A percentile compares a stretch with the other conserved stretches of the same genome.
Evolutionary conservation across 1,140 invertebrate genomes (phyloP).

Genomic region (Rhyzopertha dominica): DNA sequence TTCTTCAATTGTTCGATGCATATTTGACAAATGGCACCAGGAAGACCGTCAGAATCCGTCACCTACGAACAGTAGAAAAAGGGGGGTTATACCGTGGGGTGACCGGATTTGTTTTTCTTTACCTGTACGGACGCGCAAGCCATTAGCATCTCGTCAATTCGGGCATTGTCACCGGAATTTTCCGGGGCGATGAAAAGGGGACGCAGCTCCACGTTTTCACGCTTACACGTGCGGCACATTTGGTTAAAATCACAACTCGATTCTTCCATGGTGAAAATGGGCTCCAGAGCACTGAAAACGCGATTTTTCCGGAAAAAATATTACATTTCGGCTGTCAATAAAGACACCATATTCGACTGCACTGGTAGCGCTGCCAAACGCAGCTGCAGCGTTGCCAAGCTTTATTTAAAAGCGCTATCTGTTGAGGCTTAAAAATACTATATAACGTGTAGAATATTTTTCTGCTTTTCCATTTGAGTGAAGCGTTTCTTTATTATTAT

Average conservation of each 20-base stretch:
- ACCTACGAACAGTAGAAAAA: slow-evolving; percentile 28
- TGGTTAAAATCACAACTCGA: slow-evolving; percentile 22
- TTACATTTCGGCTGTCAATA: background rate
- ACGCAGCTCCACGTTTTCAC: slow-evolving; percentile 27
- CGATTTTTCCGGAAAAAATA: background rate
- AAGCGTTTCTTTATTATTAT: too few species aligned
- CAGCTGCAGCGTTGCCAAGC: too few species aligned
- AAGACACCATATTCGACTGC: slow-evolving; percentile 36
- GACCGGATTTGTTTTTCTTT: slow-evolving; percentile 21
- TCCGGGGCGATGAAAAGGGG: slow-evolving; percentile 32
- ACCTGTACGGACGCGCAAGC: slow-evolving; percentile 42
- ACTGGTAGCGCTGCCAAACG: slow-evolving; percentile 25
- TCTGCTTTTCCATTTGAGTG: too few species aligned
- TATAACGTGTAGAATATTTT: too few species aligned
- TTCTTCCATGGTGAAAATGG: slow-evolving; percentile 11
- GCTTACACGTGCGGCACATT: slow-evolving; percentile 38
- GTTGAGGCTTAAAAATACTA: too few species aligned
- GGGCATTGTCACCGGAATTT: slow-evolving; percentile 31
- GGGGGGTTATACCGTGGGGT: background rate
- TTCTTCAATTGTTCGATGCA: slow-evolving; percentile 35
- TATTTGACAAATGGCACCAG: slow-evolving; percentile 34
- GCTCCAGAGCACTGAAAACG: background rate
- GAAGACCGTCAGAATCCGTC: slow-evolving; percentile 32
- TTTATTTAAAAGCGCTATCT: too few species aligned
- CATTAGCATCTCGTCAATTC: slow-evolving; percentile 46